Conservation (phyloP, 2,113 vertebrate genomes). For the Oreochromis tanganicae region DNA sequence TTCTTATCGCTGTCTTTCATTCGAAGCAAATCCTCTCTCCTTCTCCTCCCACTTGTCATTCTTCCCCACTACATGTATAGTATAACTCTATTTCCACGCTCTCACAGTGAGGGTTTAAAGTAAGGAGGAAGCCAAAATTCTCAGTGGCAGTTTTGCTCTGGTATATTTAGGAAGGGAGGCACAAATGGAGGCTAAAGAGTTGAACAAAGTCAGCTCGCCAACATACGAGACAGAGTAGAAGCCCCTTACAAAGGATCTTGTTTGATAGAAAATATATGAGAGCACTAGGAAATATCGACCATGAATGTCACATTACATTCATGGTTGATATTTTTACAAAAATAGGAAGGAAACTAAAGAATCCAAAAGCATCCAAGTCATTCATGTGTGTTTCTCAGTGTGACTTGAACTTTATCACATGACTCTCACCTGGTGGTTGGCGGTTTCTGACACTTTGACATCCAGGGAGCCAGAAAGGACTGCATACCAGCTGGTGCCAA, state of each 20-base stretch:
- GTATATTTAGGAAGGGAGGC: background rate
- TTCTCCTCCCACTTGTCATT: background rate
- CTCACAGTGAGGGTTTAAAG: background rate
- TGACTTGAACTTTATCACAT: background rate
- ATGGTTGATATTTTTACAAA: background rate
- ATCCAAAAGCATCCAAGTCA: background rate
- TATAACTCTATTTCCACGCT: conserved; percentile 19
- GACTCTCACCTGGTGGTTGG: conserved; percentile 87
- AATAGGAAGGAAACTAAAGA: background rate
- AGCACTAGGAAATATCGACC: background rate
- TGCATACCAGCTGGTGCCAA: conserved; percentile 97
- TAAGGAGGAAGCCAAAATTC: background rate
- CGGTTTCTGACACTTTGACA: conserved; percentile 97
- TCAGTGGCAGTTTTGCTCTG: conserved; percentile 8
- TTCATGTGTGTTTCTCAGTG: background rate
- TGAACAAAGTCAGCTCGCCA: background rate
- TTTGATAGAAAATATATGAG: background rate
- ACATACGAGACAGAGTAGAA: background rate
- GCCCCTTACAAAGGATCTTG: background rate
- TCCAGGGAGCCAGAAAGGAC: conserved; percentile 95
- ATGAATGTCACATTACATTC: background rate
- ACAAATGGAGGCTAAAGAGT: background rate
- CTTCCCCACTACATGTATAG: background rate
- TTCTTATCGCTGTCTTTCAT: conserved; percentile 39
- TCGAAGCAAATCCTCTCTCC: conserved; percentile 17